Base-by-base conservation (phyloP, 2,888 invertebrate genomes). In the Drosophila dives region DNA sequence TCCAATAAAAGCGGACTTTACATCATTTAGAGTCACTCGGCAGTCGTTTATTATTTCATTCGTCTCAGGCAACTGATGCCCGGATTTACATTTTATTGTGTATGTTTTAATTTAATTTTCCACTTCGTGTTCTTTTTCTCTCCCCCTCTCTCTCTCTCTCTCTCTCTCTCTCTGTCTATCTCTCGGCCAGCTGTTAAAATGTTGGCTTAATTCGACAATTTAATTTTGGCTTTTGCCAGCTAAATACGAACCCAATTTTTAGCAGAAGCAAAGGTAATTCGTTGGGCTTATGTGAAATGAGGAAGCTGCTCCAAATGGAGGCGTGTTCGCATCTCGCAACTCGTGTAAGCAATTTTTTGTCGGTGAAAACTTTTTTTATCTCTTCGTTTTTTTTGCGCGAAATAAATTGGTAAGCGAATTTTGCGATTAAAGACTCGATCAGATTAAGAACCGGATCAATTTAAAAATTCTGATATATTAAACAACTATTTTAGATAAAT, bases 191-290 rank as follows among this genome's bases (percentile, higher is more conserved):
- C 81, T 77, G 89, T 55, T 84, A 81, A 89, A 81, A 74, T 75
- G 81, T 85, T 74, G 76, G 69, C 86, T 86, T 86, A 86, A 86
- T 86, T 83, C 89, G 86, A 86, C 86, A 86, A 86, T 86, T 88
- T 90, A 86, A 86, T 86, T 86, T 86, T 59, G 83, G 90, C 56
- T 81, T 90, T 72, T 72, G 85, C 80, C 81, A 63, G 63, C 87
- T 69, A 84, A 85, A 85, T 87, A 49, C 61, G 63, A 66, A 45
- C 68, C 51, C 75, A 81, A 80, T 71, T 68, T 54, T 26, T n/a
- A 40, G 20, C 58, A 20, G n/a, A 38, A 40, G 36, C 48, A 63
- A 61, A 49, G 68, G 45, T 63, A 58, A 75, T 61, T 76, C 62
- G 56, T 64, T 66, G 54, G 36, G 64, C 58, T 75, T 71, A 63